These are phyloP conservation scores for Morone saxatilis DNA, from an alignment of 2,113 vertebrate species.

Conservation along the genomic window DNA sequence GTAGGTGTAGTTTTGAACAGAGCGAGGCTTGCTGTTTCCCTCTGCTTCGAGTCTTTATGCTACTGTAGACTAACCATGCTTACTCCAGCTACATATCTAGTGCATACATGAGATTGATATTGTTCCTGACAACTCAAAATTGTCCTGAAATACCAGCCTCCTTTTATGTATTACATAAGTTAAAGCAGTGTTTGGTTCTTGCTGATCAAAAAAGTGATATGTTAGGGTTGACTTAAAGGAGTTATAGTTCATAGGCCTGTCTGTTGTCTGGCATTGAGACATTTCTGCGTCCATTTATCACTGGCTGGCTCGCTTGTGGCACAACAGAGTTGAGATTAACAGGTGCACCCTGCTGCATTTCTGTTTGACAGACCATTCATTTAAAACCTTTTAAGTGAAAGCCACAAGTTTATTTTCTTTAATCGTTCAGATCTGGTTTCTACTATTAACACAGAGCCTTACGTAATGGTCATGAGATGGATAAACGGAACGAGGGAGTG, in stretches of 20 bases:
- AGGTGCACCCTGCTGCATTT: conserved; percentile 1
- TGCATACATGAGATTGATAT: too few relatives aligned
- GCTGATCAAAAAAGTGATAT: too few relatives aligned
- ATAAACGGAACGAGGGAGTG: neutral
- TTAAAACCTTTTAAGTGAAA: neutral
- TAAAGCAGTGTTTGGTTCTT: neutral
- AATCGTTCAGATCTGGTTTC: conserved; percentile 6
- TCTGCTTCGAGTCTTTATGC: too few relatives aligned
- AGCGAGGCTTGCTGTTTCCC: too few relatives aligned
- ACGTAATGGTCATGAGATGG: conserved; percentile 15
- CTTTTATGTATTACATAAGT: too few relatives aligned
- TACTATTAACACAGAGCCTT: conserved; percentile 8
- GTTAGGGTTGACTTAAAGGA: neutral
- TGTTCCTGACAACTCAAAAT: too few relatives aligned
- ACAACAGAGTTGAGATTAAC: neutral
- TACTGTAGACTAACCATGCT: too few relatives aligned
- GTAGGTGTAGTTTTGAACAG: too few relatives aligned
- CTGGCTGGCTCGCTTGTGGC: neutral
- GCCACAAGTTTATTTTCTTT: conserved; percentile 16
- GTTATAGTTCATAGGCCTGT: neutral
- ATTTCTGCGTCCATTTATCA: neutral
- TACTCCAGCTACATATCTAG: too few relatives aligned
- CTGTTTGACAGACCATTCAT: neutral
- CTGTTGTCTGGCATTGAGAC: neutral
- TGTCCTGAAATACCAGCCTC: too few relatives aligned